These are phyloP conservation scores for Limonius californicus DNA, from an alignment of 1,140 invertebrate species.

Conservation along the genomic window DNA sequence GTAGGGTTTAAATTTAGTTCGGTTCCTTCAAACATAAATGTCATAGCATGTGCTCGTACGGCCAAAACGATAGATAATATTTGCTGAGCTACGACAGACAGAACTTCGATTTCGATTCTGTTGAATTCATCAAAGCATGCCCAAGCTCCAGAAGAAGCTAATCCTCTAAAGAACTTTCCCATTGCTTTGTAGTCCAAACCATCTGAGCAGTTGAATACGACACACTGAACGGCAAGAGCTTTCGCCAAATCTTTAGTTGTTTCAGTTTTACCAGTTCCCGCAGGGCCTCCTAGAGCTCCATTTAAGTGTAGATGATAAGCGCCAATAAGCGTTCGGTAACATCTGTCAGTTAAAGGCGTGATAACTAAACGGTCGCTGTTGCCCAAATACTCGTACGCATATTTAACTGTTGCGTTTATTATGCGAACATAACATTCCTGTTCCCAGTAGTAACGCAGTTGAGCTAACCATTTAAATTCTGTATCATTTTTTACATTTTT, in stretches of 20 bases:
- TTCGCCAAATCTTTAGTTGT: constrained; percentile 81
- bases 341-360: constrained; percentile 77
- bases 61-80: constrained; percentile 80
- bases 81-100: constrained; percentile 81
- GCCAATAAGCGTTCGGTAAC: constrained; percentile 83
- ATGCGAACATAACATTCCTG: constrained; percentile 77
- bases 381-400: constrained; percentile 90
- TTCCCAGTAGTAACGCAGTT: constrained; percentile 89
- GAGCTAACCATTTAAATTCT: constrained; percentile 90
- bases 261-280: constrained; percentile 55
- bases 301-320: constrained; percentile 84
- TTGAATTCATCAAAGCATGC: constrained; percentile 96
- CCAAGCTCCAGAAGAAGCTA: constrained; percentile 78
- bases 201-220: constrained; percentile 93
- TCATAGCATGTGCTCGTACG: constrained; percentile 64
- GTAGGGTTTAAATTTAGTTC: constrained; percentile 74
- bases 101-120: constrained; percentile 84
- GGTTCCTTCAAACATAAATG: constrained; percentile 82
- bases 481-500: constrained; percentile 65
- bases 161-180: constrained; percentile 83
- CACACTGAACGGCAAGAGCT: constrained; percentile 86
- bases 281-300: constrained; percentile 81
- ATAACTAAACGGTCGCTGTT: constrained; percentile 74
- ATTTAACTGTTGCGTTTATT: constrained; percentile 80
- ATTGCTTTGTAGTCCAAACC: constrained; percentile 90